These are phyloP conservation scores for Halisarca cf. caerulea DNA, from an alignment of 37 sponge, comb jelly and placozoan genomes.

Conservation along the genomic window DNA sequence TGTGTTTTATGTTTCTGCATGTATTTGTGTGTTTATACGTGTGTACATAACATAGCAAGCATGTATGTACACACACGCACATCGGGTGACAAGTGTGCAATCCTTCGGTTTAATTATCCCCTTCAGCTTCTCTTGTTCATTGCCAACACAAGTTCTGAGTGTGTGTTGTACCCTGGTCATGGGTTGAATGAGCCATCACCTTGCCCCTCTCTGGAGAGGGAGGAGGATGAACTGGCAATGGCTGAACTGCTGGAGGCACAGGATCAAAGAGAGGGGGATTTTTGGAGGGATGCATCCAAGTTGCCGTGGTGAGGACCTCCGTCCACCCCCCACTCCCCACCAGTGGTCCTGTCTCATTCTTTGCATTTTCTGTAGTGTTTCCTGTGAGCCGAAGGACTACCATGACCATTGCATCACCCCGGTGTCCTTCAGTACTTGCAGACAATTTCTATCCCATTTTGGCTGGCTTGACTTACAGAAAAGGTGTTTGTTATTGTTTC, in stretches of 20 bases:
- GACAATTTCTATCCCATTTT: constrained; percentile 18
- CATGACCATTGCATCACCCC: background rate
- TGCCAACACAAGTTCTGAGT: constrained; percentile 79
- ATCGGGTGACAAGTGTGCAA: too few species aligned
- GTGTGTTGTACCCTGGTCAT: constrained; percentile 49
- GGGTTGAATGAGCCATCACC: constrained; percentile 51
- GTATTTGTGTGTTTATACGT: too few species aligned
- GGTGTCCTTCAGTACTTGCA: background rate
- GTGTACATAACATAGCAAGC: too few species aligned
- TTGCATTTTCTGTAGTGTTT: too few species aligned
- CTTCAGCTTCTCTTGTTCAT: constrained; percentile 65
- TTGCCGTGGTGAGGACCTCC: too few species aligned
- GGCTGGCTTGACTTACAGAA: constrained; percentile 24
- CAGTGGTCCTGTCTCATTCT: too few species aligned
- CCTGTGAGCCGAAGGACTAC: too few species aligned
- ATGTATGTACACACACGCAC: too few species aligned
- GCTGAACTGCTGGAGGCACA: constrained; percentile 40
- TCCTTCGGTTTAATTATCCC: background rate
- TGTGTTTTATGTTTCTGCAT: too few species aligned
- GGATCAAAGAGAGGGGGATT: constrained; percentile 28
- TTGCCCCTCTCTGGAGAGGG: background rate
- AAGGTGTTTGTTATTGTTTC: constrained; percentile 12
- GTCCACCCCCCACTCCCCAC: too few species aligned
- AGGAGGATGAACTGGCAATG: constrained; percentile 29
- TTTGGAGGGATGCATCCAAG: constrained; percentile 8